Percentiles rank a stretch among this genome's conserved stretches.
Conservation (phyloP, 2,113 vertebrate species). For the Dermatemys mawii region DNA sequence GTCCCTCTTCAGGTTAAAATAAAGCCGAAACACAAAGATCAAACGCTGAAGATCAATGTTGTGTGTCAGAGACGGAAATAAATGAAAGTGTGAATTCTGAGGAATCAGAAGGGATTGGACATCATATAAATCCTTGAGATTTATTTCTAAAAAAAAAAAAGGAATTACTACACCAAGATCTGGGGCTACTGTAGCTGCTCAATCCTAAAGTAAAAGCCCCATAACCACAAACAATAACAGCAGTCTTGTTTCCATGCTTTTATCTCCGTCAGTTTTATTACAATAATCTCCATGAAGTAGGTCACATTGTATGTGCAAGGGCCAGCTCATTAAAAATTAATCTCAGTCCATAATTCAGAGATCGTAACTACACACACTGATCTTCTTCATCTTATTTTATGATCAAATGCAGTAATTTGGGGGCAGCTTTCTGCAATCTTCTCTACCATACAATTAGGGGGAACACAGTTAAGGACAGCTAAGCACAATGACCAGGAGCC, state of each 20-base stretch:
- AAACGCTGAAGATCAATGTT: not conserved
- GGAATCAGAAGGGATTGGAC: not conserved
- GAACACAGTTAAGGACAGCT: not conserved
- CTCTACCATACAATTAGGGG: slow-evolving; percentile 46
- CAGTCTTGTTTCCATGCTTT: slow-evolving; percentile 47
- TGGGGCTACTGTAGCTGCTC: not conserved
- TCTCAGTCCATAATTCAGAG: slow-evolving; percentile 33
- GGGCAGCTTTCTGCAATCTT: slow-evolving; percentile 30
- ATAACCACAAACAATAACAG: slow-evolving; percentile 31
- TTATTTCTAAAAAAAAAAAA: not conserved
- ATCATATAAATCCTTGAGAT: not conserved
- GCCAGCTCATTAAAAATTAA: slow-evolving; percentile 49
- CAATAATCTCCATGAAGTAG: slow-evolving; percentile 28
- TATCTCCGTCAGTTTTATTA: slow-evolving; percentile 40
- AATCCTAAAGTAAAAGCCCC: not conserved
- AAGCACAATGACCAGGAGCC: not conserved
- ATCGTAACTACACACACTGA: not conserved
- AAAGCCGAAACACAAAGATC: not conserved
- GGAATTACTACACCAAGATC: not conserved
- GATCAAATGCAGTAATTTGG: slow-evolving; percentile 61
- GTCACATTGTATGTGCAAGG: slow-evolving; percentile 36
- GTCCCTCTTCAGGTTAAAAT: rapidly evolving
- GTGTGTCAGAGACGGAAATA: not conserved
- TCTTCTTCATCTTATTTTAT: too few species aligned
- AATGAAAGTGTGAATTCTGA: not conserved